A percentile compares a stretch with the other conserved stretches of the same genome.
Evolutionary conservation across 2,888 invertebrate genomes (phyloP).

Genomic region (Trachelus tabidus): DNA sequence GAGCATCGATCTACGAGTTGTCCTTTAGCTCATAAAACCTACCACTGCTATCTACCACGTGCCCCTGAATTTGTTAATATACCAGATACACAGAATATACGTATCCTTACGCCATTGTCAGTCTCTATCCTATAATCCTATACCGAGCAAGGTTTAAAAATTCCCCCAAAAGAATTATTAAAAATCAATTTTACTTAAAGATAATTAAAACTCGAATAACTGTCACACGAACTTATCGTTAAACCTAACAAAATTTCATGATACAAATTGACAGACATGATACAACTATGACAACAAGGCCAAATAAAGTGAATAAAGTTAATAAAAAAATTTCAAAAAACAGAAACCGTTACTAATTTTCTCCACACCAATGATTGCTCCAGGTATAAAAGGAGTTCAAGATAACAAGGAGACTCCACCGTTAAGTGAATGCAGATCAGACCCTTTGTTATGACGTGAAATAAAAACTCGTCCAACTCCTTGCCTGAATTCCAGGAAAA

Average conservation of each 20-base stretch:
- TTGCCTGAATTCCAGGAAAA: neutral
- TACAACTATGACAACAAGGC: no score
- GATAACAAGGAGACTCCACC: neutral
- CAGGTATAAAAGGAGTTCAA: neutral
- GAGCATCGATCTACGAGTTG: neutral
- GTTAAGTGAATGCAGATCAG: neutral
- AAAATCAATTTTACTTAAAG: neutral
- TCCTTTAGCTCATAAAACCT: neutral
- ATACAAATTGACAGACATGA: neutral
- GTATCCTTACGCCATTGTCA: neutral
- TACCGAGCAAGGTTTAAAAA: neutral
- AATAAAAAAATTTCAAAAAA: no score
- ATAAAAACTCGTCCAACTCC: neutral
- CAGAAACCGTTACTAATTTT: neutral
- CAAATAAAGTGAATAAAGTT: no score
- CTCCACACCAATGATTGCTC: neutral
- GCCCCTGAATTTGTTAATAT: neutral
- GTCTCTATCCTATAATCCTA: neutral
- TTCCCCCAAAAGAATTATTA: neutral
- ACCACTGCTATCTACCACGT: neutral
- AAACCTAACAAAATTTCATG: neutral
- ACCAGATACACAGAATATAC: neutral
- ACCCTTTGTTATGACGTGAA: neutral
- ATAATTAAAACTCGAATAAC: neutral
- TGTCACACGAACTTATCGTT: neutral